Conservation (phyloP, 1,140 invertebrate species). For the Bactericera cockerelli region DNA sequence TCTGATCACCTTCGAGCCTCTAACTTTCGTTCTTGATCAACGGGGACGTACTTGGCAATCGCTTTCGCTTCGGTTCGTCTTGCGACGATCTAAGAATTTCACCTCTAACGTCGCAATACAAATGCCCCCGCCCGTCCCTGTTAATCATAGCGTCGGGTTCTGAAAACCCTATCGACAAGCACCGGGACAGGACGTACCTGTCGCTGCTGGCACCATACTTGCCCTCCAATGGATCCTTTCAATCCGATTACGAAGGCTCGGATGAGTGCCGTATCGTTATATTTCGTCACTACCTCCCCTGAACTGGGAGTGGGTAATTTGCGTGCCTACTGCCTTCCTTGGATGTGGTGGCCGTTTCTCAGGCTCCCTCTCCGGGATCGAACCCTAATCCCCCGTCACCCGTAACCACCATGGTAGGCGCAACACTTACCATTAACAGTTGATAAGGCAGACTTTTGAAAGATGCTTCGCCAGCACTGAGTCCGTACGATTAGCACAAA, state of each 20-base stretch:
- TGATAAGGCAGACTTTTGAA: too few species aligned
- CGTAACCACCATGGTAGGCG: constrained; percentile 66
- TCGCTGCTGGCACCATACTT: constrained; percentile 82
- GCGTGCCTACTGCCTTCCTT: too few species aligned
- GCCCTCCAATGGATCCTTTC: constrained; percentile 76
- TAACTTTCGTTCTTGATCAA: too few species aligned
- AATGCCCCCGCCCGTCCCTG: too few species aligned
- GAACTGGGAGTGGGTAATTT: too few species aligned
- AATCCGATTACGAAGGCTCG: constrained; percentile 70
- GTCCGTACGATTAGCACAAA: constrained; percentile 57
- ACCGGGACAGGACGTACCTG: constrained; percentile 84
- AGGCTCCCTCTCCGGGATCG: too few species aligned
- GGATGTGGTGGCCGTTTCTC: too few species aligned
- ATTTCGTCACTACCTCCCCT: too few species aligned
- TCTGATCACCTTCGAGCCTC: too few species aligned
- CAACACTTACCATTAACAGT: constrained; percentile 63
- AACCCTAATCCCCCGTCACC: constrained; percentile 58
- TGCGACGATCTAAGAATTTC: constrained; percentile 65
- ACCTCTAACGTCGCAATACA: too few species aligned
- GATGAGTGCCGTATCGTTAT: constrained; percentile 57
- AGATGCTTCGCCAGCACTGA: constrained; percentile 51
- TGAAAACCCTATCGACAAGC: constrained; percentile 69
- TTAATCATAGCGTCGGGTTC: constrained; percentile 62
- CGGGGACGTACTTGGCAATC: constrained; percentile 71
- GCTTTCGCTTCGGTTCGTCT: constrained; percentile 60